Conservation (phyloP, 2,113 vertebrate genomes). For the Channa argus region DNA sequence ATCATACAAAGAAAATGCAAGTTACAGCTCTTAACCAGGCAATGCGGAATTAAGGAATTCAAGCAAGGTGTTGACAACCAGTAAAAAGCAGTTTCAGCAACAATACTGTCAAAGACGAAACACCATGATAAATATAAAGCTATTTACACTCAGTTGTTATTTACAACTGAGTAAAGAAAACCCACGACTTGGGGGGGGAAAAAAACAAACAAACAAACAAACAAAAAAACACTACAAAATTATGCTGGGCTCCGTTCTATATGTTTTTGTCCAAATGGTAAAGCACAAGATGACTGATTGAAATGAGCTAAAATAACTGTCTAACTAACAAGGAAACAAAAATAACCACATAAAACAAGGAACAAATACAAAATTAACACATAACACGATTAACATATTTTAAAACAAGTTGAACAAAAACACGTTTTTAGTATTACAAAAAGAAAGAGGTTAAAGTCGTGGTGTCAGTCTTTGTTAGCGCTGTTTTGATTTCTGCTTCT, state of each 20-base stretch:
- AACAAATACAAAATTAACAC: too few species aligned
- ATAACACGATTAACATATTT: not conserved
- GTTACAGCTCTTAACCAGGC: constrained; percentile 43
- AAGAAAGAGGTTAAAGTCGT: not conserved
- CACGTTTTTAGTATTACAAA: not conserved
- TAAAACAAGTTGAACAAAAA: constrained; percentile 20
- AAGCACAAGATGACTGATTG: too few species aligned
- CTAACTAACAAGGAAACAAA: constrained; percentile 32
- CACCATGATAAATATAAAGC: constrained; percentile 38
- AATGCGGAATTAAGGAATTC: constrained; percentile 1
- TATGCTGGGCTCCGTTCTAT: not conserved
- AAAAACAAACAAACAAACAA: too few species aligned
- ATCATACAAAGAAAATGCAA: constrained; percentile 55
- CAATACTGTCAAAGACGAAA: constrained; percentile 51
- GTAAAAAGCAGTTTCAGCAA: constrained; percentile 26
- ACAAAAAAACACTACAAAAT: constrained; percentile 5
- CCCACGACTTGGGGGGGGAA: not conserved
- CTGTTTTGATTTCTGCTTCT: constrained; percentile 7
- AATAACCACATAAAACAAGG: not conserved
- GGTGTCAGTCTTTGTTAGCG: constrained; percentile 7
- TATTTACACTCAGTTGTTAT: constrained; percentile 48
- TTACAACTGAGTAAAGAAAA: constrained; percentile 44
- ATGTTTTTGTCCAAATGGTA: too few species aligned
- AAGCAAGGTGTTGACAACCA: constrained; percentile 31
- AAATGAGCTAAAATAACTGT: constrained; percentile 17